Percentiles rank a stretch among this genome's conserved stretches.
phyloP scores from a whole-genome alignment of 2,113 vertebrate genomes.

The Siniperca chuatsi region DNA sequence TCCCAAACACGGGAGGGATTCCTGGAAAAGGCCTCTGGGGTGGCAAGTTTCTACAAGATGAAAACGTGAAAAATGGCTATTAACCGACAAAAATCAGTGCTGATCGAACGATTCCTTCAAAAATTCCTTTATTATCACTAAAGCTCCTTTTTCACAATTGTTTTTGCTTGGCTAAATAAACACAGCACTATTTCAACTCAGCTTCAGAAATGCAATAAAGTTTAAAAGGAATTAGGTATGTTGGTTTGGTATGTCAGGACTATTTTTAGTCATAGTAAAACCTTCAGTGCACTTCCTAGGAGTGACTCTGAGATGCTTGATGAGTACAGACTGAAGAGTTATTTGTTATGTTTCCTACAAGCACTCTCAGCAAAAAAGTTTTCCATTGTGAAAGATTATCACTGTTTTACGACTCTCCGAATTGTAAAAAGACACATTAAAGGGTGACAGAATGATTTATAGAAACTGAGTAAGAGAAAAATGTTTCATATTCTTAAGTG shows the following conservation, averaged over 20 bases:
- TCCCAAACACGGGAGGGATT: conserved; percentile 97
- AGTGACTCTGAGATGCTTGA: background rate
- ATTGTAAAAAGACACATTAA: too few relatives aligned
- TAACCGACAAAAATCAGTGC: background rate
- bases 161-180: background rate
- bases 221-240: background rate
- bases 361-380: background rate
- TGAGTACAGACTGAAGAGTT: background rate
- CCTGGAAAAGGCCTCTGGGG: conserved; percentile 89
- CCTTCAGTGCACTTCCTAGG: background rate
- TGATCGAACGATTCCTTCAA: background rate
- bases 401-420: background rate
- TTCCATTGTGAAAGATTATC: background rate
- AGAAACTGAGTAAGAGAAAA: background rate
- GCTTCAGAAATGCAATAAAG: background rate
- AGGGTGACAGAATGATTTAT: background rate
- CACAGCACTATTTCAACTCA: background rate
- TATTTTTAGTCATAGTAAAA: conserved; percentile 3
- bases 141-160: background rate
- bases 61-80: background rate
- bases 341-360: background rate
- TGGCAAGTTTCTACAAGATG: conserved; percentile 88
- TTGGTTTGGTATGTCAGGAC: background rate
- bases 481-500: background rate
- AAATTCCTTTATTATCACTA: background rate